phyloP scores from a whole-genome alignment of 2,888 invertebrate species.

The Tetranychus piercei region DNA sequence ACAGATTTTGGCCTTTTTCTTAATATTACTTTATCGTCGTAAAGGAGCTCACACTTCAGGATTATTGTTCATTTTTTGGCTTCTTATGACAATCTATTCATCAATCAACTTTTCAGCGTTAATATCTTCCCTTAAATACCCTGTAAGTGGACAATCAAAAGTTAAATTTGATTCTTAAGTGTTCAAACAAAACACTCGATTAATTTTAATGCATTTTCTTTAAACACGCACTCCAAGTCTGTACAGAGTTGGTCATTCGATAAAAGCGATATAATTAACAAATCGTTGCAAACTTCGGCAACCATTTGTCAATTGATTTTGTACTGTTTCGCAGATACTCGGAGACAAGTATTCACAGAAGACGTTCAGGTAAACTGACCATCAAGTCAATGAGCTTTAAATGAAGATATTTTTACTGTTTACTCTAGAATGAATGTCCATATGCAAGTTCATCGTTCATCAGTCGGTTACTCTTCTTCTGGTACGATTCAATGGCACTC shows the following conservation, averaged over 20 bases:
- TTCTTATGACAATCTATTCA: conserved; percentile 1
- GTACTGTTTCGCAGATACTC: conserved; percentile 59
- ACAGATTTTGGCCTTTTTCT: conserved; percentile 31
- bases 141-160: not conserved
- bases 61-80: conserved; percentile 72
- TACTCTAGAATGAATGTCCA: conserved; percentile 5
- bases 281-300: not conserved
- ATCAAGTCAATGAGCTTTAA: not conserved
- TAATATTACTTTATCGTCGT: conserved; percentile 59
- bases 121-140: not conserved
- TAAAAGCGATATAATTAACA: not conserved
- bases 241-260: not conserved
- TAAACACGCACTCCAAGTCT: not conserved
- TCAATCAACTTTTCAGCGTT: not conserved
- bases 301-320: conserved; percentile 30
- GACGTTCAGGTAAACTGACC: not conserved
- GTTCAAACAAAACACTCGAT: too few species aligned
- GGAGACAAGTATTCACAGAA: conserved; percentile 35
- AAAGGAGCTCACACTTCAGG: conserved; percentile 76
- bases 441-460: conserved; percentile 16
- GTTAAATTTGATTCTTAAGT: too few species aligned
- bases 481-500: conserved; percentile 18
- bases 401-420: not conserved
- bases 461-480: conserved; percentile 17
- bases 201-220: not conserved